A percentile compares a stretch with the other conserved stretches of the same genome.
Evolutionary conservation across 2,113 vertebrate species (phyloP).

Genomic region (Apodemus speciosus): DNA sequence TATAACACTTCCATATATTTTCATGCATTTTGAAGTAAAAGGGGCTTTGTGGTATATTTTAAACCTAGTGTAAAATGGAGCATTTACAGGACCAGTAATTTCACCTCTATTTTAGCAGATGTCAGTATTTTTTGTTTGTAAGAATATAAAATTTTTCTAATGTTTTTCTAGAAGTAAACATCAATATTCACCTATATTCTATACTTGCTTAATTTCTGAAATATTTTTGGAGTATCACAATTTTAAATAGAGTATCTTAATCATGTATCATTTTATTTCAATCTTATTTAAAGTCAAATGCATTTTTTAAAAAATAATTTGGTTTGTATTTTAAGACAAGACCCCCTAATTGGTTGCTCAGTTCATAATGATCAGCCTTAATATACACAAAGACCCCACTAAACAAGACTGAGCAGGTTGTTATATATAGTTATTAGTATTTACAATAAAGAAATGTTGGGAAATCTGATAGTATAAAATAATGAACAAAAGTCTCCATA

Average conservation of each 20-base stretch:
- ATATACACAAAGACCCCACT: not conserved
- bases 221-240: not conserved
- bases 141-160: not conserved
- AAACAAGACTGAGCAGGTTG: not conserved
- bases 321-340: not conserved
- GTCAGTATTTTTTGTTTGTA: not conserved
- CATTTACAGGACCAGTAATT: not conserved
- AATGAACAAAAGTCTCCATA: not conserved
- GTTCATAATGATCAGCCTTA: not conserved
- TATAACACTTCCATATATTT: not conserved
- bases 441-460: not conserved
- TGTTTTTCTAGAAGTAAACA: not conserved
- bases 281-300: not conserved
- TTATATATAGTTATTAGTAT: not conserved
- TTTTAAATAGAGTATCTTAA: not conserved
- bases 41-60: not conserved
- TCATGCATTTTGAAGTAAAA: not conserved
- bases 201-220: not conserved
- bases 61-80: not conserved
- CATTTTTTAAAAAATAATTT: not conserved
- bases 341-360: not conserved
- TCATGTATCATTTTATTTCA: not conserved
- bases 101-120: not conserved
- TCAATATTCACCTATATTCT: not conserved
- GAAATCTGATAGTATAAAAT: not conserved